Evolutionary conservation across 2,113 vertebrate genomes (phyloP).

Genomic region (Actinemys pallida): DNA sequence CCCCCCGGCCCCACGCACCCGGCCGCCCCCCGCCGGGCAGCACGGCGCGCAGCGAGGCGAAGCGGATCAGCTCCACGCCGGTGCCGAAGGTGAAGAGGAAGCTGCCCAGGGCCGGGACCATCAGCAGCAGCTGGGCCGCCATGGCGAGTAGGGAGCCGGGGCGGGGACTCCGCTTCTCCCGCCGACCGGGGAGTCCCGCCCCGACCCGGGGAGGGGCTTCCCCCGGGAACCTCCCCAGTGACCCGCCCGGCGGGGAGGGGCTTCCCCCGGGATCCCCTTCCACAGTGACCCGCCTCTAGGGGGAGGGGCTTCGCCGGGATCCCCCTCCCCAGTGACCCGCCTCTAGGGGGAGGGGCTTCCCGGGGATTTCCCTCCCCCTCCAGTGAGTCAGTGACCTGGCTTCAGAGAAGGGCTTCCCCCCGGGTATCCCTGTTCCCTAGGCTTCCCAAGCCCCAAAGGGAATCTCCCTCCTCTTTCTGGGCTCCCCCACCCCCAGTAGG

Average conservation of each 20-base stretch:
- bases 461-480: not conserved
- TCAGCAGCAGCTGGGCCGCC: slow-evolving; percentile 39
- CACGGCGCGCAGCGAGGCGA: slow-evolving; percentile 58
- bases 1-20: not conserved
- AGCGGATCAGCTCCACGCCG: slow-evolving; percentile 69
- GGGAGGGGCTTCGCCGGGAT: not conserved
- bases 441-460: no score
- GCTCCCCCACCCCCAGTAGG: not conserved
- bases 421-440: no score
- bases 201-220: not conserved
- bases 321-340: slow-evolving; percentile 26
- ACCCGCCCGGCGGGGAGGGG: not conserved
- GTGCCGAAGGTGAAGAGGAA: slow-evolving; percentile 69
- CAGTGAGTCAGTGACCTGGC: not conserved
- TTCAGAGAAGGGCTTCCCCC: no score
- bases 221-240: not conserved
- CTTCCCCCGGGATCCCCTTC: slow-evolving; percentile 24
- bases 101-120: slow-evolving; percentile 49
- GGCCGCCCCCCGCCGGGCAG: slow-evolving; percentile 8
- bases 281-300: not conserved
- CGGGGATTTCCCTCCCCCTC: not conserved
- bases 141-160: not conserved
- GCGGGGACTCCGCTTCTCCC: not conserved
- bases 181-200: not conserved
- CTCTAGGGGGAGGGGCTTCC: not conserved